Conservation (phyloP, 2,113 vertebrate genomes). For the Anhinga anhinga region DNA sequence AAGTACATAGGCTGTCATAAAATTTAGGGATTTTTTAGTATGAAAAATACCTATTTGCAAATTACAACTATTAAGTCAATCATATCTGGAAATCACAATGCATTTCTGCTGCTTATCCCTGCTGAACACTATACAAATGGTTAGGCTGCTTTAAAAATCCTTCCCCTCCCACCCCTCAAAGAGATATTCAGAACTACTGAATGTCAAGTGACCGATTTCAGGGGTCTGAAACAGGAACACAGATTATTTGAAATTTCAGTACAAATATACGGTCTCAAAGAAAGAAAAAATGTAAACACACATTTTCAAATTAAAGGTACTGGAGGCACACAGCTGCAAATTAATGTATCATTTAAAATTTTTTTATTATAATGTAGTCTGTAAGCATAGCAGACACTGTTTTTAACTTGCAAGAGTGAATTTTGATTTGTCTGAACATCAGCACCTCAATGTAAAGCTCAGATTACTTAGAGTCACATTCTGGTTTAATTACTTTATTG, state of each 20-base stretch:
- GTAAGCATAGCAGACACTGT: neutral
- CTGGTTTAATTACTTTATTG: neutral
- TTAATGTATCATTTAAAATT: neutral
- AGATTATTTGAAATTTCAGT: neutral
- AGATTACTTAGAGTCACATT: neutral
- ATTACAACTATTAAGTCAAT: neutral
- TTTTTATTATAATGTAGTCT: neutral
- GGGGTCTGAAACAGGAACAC: neutral
- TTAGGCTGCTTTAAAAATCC: neutral
- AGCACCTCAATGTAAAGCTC: neutral
- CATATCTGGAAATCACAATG: neutral
- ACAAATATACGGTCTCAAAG: neutral
- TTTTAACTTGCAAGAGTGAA: neutral
- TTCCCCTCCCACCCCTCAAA: neutral
- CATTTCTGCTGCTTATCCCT: neutral
- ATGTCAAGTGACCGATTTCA: neutral
- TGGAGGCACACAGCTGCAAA: neutral
- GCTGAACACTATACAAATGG: neutral
- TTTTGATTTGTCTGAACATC: constrained; percentile 16
- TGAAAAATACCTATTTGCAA: neutral
- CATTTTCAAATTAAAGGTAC: neutral
- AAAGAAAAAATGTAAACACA: neutral
- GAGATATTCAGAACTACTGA: neutral
- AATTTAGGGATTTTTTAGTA: neutral
- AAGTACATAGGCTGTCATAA: neutral